A percentile compares a stretch with the other conserved stretches of the same genome.
Evolutionary conservation across 2,888 invertebrate genomes (phyloP).

Genomic region (Hetaerina titia): DNA sequence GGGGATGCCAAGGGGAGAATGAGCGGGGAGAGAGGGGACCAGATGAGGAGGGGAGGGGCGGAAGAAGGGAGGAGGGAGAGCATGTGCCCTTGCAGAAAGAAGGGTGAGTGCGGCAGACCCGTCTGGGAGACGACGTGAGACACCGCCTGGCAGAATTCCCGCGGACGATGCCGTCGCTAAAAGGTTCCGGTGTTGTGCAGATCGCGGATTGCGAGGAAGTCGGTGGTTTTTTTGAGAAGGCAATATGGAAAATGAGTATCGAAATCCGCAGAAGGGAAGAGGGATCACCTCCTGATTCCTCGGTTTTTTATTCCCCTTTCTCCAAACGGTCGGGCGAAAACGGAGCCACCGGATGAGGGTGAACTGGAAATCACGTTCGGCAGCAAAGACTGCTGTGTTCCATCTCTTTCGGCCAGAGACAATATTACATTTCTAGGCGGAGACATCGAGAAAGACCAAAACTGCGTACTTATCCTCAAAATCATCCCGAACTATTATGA

Average conservation of each 20-base stretch:
- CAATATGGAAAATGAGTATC: background rate
- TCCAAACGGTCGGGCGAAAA: too few species aligned
- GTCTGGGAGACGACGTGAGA: slow-evolving; percentile 60
- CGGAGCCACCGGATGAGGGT: too few species aligned
- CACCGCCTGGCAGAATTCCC: slow-evolving; percentile 63
- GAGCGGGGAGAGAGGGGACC: background rate
- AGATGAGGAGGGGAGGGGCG: background rate
- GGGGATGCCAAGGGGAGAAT: background rate
- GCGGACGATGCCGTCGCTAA: slow-evolving; percentile 28
- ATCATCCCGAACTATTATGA: too few species aligned
- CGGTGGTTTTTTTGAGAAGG: background rate
- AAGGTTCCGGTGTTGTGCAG: slow-evolving; percentile 60
- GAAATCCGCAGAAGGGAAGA: background rate
- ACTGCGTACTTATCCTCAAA: too few species aligned
- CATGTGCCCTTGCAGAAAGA: slow-evolving; percentile 65
- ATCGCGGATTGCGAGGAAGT: background rate
- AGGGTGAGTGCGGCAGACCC: slow-evolving; percentile 63
- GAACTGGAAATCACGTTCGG: too few species aligned
- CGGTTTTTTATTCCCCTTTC: too few species aligned
- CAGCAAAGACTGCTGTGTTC: too few species aligned
- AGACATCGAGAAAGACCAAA: too few species aligned
- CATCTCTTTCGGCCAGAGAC: too few species aligned
- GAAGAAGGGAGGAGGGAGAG: background rate
- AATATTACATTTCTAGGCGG: too few species aligned
- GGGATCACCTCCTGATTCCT: background rate